Conservation (phyloP, 1,140 invertebrate species). For the Reticulitermes speratus region DNA sequence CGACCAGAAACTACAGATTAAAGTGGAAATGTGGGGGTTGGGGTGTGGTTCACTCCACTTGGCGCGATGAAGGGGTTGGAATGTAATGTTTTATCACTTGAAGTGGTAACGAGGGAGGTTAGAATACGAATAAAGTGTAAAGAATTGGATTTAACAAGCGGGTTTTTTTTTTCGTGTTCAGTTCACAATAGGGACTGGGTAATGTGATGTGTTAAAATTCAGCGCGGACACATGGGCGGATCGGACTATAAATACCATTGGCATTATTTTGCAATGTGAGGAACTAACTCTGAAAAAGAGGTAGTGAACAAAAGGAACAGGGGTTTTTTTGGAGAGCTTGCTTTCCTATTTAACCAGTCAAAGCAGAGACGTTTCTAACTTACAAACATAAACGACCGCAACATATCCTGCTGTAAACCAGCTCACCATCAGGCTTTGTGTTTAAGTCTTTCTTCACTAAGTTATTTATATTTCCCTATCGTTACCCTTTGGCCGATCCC, state of each 20-base stretch:
- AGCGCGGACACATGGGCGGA: not conserved
- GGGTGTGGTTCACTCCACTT: not conserved
- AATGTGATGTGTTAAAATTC: not conserved
- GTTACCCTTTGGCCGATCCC: no score
- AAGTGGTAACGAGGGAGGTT: constrained; percentile 3
- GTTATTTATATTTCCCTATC: no score
- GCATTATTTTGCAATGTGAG: not conserved
- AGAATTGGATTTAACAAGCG: constrained; percentile 18
- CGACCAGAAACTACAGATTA: constrained; percentile 18
- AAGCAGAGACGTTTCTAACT: no score
- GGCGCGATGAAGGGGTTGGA: not conserved
- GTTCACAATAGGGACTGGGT: not conserved
- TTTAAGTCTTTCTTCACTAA: no score
- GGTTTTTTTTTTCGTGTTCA: not conserved
- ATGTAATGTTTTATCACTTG: constrained; percentile 17
- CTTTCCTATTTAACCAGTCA: no score
- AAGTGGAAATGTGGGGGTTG: constrained; percentile 9
- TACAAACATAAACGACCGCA: no score
- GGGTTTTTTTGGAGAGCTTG: no score
- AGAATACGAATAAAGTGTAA: not conserved
- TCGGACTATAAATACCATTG: not conserved
- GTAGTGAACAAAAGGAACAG: no score
- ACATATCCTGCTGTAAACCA: no score
- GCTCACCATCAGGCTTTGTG: no score
- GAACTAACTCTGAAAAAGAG: no score